Evolutionary conservation across 64 coral and sea anemone species (phyloP), one percentile per base, ranked within the genome.

Genomic region (Exaiptasia diaphana): DNA sequence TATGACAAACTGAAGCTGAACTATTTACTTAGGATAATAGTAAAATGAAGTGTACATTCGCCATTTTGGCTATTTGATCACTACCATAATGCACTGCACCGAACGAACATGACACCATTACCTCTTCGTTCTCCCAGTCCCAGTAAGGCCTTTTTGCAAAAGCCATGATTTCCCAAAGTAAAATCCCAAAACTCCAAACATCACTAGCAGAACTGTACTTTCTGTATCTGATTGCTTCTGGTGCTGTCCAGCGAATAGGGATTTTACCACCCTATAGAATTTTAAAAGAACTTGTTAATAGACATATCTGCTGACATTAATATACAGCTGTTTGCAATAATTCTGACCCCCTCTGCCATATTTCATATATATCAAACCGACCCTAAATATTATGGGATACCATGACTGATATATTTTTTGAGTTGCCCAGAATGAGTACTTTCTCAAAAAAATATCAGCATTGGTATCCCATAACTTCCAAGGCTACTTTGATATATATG

Each of bases 101-200:
- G 22, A 59, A 59, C n/a, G 23, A 25, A 28, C 23, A 28, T 46
- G 43, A 7, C 43, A 7, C 15, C 58, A n/a, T n/a, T n/a, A 90
- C 87, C 57, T 77, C 40, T 4, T 42, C 76, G 58, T 90, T 90
- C 59, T 90, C 73, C 87, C 87, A 90, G 20, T 82, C 52, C 79
- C 87, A 83, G 71, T 90, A 90, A 17, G 87, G 87, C 77, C 90
- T 86, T 27, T 93, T 56, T 22, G 12, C 42, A 72, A 82, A 93
- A 24, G 90, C 74, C 90, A 87, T 87, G n/a, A 93, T 82, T n/a
- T 93, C 90, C 90, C 90, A 93, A 3, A 93, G 34, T 3, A 93
- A 59, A 31, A 93, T 82, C 9, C 90, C 90, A 40, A 68, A 93
- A 81, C 90, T 93, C 90, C 90, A 93, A 20, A 93, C 90, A 5